Evolutionary conservation across 2,888 invertebrate genomes (phyloP), one percentile per base, ranked within the genome.

Genomic region (Lamellibrachia satsuma): DNA sequence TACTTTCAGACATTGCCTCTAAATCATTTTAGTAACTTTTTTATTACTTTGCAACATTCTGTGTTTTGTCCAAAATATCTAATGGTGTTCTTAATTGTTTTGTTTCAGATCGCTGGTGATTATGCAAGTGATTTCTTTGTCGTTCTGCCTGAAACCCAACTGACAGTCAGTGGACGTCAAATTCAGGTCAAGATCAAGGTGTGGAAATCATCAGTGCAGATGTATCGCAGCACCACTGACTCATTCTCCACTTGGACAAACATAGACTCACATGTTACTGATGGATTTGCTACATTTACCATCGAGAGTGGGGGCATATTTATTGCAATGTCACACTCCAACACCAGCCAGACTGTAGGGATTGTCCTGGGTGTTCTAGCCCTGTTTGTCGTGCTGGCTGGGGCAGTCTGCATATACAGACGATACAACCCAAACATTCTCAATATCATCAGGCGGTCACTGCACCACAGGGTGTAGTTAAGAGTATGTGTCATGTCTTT

Each of bases 111-210:
- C 92, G 95, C 95, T 8, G 95, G 95, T 90, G 94, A 94, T 8
- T 96, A 95, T 94, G 95, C 95, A 90, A 96, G 96, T 93, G 94
- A 95, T 57, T 95, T 95, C 93, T 92, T 95, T 4, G 93, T 95
- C 7, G 90, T 96, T 27, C 93, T 94, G 22, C 96, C 96, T 15
- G 95, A 95, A 92, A 93, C 93, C 0, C 92, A 94, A 91, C 90
- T 96, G 1, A 93, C 95, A 15, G 92, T 91, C 52, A 93, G 95
- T 52, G 94, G 94, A 7, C 52, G 90, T 15, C 93, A 94, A 90
- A 93, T 95, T 92, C 92, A 93, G 0, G 92, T 95, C 6, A 92
- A 93, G 22, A 93, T 95, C 92, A 93, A 93, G 91, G 92, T 95
- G 8, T 93, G 94, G 3, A 39, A 9, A 7, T 75, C 91, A 22